Evolutionary conservation across 2,888 invertebrate genomes (phyloP), one percentile per base, ranked within the genome.

Genomic region (Mythimna loreyi): DNA sequence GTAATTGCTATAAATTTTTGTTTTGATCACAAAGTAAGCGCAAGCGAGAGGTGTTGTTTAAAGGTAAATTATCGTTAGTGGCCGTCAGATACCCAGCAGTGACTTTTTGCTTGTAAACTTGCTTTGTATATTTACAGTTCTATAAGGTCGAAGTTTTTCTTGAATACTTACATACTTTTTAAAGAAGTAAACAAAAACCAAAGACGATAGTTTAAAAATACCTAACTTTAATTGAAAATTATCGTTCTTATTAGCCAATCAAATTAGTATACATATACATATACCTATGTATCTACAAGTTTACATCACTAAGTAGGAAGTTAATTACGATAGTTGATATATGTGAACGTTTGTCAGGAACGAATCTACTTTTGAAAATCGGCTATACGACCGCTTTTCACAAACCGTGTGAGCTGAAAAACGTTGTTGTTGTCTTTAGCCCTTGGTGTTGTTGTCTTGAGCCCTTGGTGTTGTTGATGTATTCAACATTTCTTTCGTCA

Each of bases 21-120:
- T 80, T 65, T 67, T 65, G 57, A 59, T 9, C 28, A 61, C 28
- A 36, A 45, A 60, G 28, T 59, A 64, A 67, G 30, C 49, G 56
- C 40, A 62, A 75, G 70, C 72, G 65, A 83, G 70, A 75, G 69
- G 74, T 73, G 63, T 69, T 67, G 67, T 71, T 77, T 65, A 70
- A 76, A 66, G 64, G 74, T 57, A 64, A 57, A 73, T 72, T 82
- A 71, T 57, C 59, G 70, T 52, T 60, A 67, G 61, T 68, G 74
- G 59, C 66, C 70, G 55, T 72, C 77, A 83, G 53, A 80, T 25
- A 65, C 30, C 62, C 16, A 5, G n/a, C 40, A 40, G 40, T 21
- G 53, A 75, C 45, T 72, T 75, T 75, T 82, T 83, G 65, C 58
- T 60, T 60, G 70, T 30, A 30, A 23, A 53, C 52, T 53, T 53